Base-by-base conservation (phyloP, 2,797 vertebrate genomes). In the Esox masquinongy region DNA sequence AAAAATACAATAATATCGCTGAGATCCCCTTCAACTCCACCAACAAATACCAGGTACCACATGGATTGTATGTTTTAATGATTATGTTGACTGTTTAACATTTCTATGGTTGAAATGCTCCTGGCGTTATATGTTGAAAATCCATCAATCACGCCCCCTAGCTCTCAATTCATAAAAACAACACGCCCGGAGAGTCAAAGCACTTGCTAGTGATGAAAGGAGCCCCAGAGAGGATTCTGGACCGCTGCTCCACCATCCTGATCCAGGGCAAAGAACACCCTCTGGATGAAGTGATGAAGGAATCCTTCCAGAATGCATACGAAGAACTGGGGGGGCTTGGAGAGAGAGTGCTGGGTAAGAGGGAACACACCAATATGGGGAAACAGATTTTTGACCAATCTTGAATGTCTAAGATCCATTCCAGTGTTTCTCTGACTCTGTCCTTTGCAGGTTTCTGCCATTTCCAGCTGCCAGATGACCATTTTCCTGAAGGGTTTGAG, bases 11-110 rank as follows among this genome's bases (percentile, higher is more conserved):
- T 75, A 99, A 99, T 77, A 94, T 97, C 2, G 86, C 95, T 0
- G 97, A 99, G 91, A 98, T 98, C 67, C 97, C 97, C 0, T 99
- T 99, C 90, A 99, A 99, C 91, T 99, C 97, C 47, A 99, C 97
- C 75, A 99, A 99, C 89, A 99, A 99, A 83, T 99, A 99, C 87
- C 97, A 99, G 96, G 97, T 99, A 89, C 24, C 12, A 26, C 26
- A 29, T 26, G 17, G 43, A 47, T 47, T 47, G 12, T 12, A 14
- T 47, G 43, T 47, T 4, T 47, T 14, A 12, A 12, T 47, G 2
- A 11, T 47, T 14, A 47, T 5, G 11, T 14, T 47, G 43, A 47
- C 43, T 14, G 43, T 47, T 0, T 47, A 11, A 47, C 6, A 47
- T 47, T 12, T 47, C 43, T 11, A 47, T 47, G 43, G 43, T 47